These are phyloP conservation scores for Poeciliopsis prolifica DNA, from an alignment of 2,113 vertebrate genomes.

Conservation along the genomic window DNA sequence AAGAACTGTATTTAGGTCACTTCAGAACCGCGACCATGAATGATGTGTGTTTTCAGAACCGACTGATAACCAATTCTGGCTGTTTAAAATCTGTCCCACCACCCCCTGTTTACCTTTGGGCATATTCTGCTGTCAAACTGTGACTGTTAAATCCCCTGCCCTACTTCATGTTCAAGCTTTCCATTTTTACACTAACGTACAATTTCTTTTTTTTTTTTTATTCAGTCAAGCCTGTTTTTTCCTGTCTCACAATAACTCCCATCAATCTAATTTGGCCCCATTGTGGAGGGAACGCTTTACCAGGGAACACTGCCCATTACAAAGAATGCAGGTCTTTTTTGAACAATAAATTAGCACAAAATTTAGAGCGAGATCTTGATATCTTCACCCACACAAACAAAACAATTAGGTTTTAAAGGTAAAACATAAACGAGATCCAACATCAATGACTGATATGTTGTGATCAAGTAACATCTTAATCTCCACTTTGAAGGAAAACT, in stretches of 20 bases:
- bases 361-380: neutral
- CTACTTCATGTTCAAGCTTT: neutral
- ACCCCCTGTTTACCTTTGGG: neutral
- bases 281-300: neutral
- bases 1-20: neutral
- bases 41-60: neutral
- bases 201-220: neutral
- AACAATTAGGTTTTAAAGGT: too few relatives aligned
- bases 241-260: neutral
- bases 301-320: neutral
- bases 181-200: neutral
- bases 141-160: neutral
- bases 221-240: neutral
- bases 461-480: too few relatives aligned
- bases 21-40: neutral
- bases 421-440: neutral
- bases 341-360: neutral
- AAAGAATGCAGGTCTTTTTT: neutral
- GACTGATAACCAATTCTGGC: neutral
- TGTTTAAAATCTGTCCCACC: too few relatives aligned
- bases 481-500: too few relatives aligned
- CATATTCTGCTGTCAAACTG: neutral
- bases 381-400: neutral
- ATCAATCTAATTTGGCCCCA: neutral
- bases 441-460: neutral